Percentiles rank a stretch among this genome's conserved stretches.
Evolutionary conservation across 2,888 invertebrate genomes (phyloP).

Genomic region (Linnaemya tessellans): DNA sequence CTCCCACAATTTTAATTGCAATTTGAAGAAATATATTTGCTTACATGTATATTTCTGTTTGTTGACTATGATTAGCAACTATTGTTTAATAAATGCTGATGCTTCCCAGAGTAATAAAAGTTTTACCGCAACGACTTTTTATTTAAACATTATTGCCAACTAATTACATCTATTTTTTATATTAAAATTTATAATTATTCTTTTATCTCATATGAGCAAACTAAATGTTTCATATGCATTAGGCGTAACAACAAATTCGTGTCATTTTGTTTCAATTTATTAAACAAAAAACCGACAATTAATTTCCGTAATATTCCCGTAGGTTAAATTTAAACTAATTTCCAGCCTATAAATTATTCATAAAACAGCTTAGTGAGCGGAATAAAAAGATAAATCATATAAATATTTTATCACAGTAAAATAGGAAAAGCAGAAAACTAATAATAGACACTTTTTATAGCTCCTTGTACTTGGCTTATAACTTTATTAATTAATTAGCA

Average conservation of each 20-base stretch:
- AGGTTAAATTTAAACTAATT: conserved; percentile 60
- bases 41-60: no score
- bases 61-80: no score
- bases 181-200: background rate
- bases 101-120: no score
- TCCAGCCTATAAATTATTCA: conserved; percentile 57
- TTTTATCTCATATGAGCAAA: background rate
- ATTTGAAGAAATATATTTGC: no score
- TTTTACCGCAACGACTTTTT: no score
- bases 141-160: no score
- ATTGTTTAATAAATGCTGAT: no score
- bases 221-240: background rate
- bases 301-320: conserved; percentile 60
- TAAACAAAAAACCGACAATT: conserved; percentile 43
- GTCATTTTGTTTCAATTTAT: conserved; percentile 33
- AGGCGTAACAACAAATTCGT: background rate
- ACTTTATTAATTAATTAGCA: conserved; percentile 70
- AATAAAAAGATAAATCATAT: conserved; percentile 44
- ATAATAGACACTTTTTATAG: conserved; percentile 7
- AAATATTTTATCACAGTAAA: conserved; percentile 33
- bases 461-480: conserved; percentile 24
- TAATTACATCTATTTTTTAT: no score
- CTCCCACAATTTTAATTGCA: no score
- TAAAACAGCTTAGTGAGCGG: conserved; percentile 24
- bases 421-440: background rate